Percentiles rank a stretch among this genome's conserved stretches.
Conservation (phyloP, 1,140 invertebrate genomes). For the Psilanteris sp. region DNA sequence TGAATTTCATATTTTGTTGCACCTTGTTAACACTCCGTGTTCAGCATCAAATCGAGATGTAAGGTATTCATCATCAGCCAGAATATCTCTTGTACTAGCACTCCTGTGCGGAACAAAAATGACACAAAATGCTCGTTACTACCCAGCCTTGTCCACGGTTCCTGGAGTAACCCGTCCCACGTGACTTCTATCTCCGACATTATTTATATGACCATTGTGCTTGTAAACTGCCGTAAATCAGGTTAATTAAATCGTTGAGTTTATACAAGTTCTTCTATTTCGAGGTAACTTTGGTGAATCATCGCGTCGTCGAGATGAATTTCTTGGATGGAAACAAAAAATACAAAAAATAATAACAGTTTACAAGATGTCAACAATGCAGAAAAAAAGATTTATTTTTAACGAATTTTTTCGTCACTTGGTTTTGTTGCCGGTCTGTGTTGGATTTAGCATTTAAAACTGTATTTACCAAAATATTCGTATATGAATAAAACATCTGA, state of each 20-base stretch:
- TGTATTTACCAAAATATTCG: too few relatives aligned
- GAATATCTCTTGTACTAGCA: conserved; percentile 64
- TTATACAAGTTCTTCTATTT: conserved; percentile 64
- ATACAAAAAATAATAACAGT: too few relatives aligned
- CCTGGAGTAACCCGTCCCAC: conserved; percentile 67
- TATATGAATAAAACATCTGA: too few relatives aligned
- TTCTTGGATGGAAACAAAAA: conserved; percentile 27
- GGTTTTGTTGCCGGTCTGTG: conserved; percentile 3
- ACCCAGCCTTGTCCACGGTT: conserved; percentile 65
- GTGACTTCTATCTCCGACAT: conserved; percentile 65
- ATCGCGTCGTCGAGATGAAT: conserved; percentile 48
- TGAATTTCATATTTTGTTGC: conserved; percentile 6
- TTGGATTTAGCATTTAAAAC: conserved; percentile 32
- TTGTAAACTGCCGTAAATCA: conserved; percentile 75
- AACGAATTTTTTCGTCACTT: conserved; percentile 22
- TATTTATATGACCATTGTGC: conserved; percentile 78
- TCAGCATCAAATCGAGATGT: conserved; percentile 58
- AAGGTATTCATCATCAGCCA: conserved; percentile 64
- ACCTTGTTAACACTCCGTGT: conserved; percentile 11
- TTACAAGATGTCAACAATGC: conserved; percentile 50
- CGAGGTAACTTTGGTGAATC: conserved; percentile 63
- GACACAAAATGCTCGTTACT: conserved; percentile 70
- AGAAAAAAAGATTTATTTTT: conserved; percentile 49
- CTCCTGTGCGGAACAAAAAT: conserved; percentile 66
- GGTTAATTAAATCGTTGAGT: conserved; percentile 72